These are phyloP conservation scores for Apis laboriosa DNA, from an alignment of 1,140 invertebrate genomes.

Conservation along the genomic window DNA sequence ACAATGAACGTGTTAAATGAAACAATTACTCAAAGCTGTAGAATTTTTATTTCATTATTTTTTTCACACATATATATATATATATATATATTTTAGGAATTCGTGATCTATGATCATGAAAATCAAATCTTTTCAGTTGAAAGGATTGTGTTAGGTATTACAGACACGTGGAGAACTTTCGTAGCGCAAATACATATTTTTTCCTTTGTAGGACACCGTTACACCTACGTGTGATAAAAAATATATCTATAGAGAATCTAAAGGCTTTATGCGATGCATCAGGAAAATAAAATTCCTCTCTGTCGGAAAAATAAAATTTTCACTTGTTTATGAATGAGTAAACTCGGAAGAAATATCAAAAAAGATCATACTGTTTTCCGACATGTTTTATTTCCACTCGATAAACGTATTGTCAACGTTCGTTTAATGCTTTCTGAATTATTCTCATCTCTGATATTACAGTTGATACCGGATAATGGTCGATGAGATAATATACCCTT, in stretches of 20 bases:
- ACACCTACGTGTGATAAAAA: not conserved
- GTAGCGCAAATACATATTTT: not conserved
- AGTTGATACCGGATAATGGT: not conserved
- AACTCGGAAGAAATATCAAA: not conserved
- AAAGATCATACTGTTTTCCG: not conserved
- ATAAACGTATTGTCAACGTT: too few species aligned
- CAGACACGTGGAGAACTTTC: not conserved
- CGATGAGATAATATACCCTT: not conserved
- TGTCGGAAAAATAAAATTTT: not conserved
- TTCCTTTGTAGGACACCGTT: not conserved
- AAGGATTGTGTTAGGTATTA: not conserved
- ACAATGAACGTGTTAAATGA: too few species aligned
- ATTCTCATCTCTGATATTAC: not conserved
- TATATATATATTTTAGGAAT: too few species aligned
- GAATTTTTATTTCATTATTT: too few species aligned
- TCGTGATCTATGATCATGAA: not conserved
- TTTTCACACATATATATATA: too few species aligned
- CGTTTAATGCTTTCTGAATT: not conserved
- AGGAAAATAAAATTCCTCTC: constrained; percentile 22
- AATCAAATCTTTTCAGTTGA: not conserved
- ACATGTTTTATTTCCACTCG: not conserved
- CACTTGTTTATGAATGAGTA: not conserved
- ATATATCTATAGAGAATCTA: not conserved
- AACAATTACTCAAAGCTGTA: too few species aligned
- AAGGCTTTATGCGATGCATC: not conserved